Evolutionary conservation across 2,113 vertebrate genomes (phyloP).

Genomic region (Herpetotheres cachinnans): DNA sequence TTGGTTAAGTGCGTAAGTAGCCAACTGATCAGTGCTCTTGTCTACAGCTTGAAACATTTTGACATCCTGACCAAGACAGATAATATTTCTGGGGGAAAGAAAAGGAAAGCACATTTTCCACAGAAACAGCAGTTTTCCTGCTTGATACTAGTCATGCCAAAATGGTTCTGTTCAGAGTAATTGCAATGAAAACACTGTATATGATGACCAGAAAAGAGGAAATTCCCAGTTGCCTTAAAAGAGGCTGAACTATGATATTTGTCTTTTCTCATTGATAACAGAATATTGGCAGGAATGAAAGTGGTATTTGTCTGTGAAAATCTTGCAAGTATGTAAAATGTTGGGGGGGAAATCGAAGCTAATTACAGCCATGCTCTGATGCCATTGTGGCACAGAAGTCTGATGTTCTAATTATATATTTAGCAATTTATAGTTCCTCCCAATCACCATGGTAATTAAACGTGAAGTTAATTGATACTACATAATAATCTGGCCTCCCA

Average conservation of each 20-base stretch:
- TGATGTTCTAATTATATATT: conserved; percentile 26
- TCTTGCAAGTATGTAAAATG: neutral
- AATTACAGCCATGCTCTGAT: neutral
- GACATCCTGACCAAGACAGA: neutral
- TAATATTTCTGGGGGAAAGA: neutral
- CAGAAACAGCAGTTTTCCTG: neutral
- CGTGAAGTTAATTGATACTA: neutral
- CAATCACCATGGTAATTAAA: conserved; percentile 41
- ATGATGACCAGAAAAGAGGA: neutral
- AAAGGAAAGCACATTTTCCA: neutral
- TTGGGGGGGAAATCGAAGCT: neutral
- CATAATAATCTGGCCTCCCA: neutral
- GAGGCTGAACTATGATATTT: neutral
- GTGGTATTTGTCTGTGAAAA: neutral
- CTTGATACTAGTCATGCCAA: neutral
- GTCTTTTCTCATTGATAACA: conserved; percentile 12
- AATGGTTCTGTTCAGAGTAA: neutral
- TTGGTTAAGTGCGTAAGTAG: neutral
- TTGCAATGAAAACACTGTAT: neutral
- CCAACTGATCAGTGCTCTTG: neutral
- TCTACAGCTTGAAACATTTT: neutral
- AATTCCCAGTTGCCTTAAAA: neutral
- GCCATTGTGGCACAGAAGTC: neutral
- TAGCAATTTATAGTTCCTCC: conserved; percentile 16
- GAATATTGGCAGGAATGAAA: neutral